phyloP scores from a whole-genome alignment of 2,113 vertebrate species.

The Microtus richardsoni region DNA sequence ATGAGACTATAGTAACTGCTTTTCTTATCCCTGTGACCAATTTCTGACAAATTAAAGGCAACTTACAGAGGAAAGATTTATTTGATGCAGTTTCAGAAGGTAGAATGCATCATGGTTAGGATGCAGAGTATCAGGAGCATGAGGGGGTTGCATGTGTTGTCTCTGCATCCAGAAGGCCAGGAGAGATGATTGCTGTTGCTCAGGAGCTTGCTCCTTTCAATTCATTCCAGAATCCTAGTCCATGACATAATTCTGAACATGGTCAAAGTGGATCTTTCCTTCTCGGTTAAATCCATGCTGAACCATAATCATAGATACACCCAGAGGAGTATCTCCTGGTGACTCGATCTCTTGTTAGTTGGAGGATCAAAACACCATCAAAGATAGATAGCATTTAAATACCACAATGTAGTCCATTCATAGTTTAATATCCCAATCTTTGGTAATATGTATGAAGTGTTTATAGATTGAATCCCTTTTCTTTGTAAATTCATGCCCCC shows the following conservation, averaged over 20 bases:
- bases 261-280: neutral
- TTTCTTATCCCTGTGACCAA: neutral
- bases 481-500: neutral
- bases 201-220: neutral
- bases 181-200: neutral
- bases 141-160: too few relatives aligned
- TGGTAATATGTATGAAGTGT: neutral
- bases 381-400: neutral
- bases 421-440: neutral
- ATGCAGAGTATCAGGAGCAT: neutral
- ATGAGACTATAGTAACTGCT: neutral
- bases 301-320: neutral
- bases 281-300: neutral
- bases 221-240: neutral
- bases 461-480: neutral
- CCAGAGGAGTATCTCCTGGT: neutral
- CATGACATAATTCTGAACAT: neutral
- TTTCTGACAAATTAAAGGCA: neutral
- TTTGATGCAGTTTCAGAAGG: neutral
- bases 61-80: neutral
- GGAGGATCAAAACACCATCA: neutral
- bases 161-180: neutral
- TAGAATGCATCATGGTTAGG: neutral
- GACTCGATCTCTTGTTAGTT: neutral
- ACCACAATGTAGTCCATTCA: neutral